Conservation (phyloP, 2,113 vertebrate species). For the Paralichthys olivaceus region DNA sequence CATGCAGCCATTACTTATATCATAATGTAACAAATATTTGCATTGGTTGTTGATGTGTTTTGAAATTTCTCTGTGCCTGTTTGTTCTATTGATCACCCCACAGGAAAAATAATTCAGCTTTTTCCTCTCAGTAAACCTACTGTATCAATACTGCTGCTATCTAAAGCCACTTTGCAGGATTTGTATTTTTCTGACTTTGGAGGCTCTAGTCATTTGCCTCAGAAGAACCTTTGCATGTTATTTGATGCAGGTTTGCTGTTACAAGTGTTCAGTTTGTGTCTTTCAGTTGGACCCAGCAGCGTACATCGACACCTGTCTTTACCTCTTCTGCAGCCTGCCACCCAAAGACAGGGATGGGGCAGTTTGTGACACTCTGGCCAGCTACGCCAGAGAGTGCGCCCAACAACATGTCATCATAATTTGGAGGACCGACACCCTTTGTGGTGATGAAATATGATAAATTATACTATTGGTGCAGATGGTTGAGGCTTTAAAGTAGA, state of each 20-base stretch:
- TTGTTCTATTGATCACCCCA: neutral
- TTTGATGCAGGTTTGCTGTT: neutral
- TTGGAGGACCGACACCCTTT: slow-evolving; percentile 86
- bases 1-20: no score
- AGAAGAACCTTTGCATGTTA: neutral
- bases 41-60: no score
- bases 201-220: neutral
- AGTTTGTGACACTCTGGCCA: slow-evolving; percentile 86
- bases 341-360: slow-evolving; percentile 32
- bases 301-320: slow-evolving; percentile 87
- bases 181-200: neutral
- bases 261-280: neutral
- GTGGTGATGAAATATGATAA: slow-evolving; percentile 80
- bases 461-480: no score
- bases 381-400: slow-evolving; percentile 87
- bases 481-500: no score
- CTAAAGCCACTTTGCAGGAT: neutral
- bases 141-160: neutral
- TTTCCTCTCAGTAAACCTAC: neutral
- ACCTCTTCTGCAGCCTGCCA: slow-evolving; percentile 79
- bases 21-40: no score
- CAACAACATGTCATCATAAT: slow-evolving; percentile 71
- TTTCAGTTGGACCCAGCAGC: slow-evolving; percentile 84
- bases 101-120: neutral
- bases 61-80: no score